Base-by-base conservation (phyloP, 2,888 invertebrate species). In the Carpatolechia fugitivella region DNA sequence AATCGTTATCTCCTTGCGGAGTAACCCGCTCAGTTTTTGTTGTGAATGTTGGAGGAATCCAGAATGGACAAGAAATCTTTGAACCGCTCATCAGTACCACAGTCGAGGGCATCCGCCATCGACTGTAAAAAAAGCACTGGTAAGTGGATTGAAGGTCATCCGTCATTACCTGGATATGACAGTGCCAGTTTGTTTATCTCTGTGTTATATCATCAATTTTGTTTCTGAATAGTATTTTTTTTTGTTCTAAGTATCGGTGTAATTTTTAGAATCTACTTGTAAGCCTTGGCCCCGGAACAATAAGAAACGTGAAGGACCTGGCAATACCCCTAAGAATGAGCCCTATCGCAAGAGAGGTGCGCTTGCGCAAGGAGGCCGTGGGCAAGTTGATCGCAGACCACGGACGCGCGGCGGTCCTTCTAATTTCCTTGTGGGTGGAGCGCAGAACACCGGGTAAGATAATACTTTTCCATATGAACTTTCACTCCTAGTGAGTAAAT, bases 41-140 rank as follows among this genome's bases (percentile, higher is more conserved):
- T 75, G 86, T 91, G 81, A 80, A 87, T 90, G 90, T 91, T 91
- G 82, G 91, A 91, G 76, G 90, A 90, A 74, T 82, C 84, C 83
- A 88, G 89, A 87, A 95, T 95, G 95, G 95, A 95, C 91, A 95
- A 95, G 86, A 96, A 95, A 90, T 91, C 92, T 80, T 92, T 92
- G 78, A 92, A 91, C 85, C 93, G 93, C 86, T 91, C 92, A 77
- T 85, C 91, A 82, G 93, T 93, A 86, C 90, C 92, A 89, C 93
- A 93, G 82, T 85, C 93, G 87, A 95, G 94, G 92, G 93, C 92
- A 76, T 82, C 91, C 66, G 90, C 91, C 90, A 91, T 92, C 95
- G 96, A 96, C 85, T 90, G 92, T 72, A 95, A 94, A 80, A 95
- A 94, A 84, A 91, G 76, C 80, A 92, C 93, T 92, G 95, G 95